Percentiles rank a stretch among this genome's conserved stretches.
These are phyloP conservation scores for Lepeophtheirus salmonis DNA, from an alignment of 1,140 invertebrate species.

Conservation along the genomic window DNA sequence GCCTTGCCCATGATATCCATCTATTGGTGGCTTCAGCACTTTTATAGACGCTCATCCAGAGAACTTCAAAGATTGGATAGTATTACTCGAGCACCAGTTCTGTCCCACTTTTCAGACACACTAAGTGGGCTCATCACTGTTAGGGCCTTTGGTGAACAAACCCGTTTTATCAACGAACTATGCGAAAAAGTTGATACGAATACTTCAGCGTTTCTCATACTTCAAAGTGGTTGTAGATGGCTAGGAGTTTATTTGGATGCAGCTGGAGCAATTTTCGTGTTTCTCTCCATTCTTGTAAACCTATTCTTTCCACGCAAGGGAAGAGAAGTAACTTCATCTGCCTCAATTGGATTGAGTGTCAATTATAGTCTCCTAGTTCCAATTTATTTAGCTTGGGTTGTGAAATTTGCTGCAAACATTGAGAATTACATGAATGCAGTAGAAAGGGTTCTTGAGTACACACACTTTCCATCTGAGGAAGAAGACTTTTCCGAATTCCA, in stretches of 20 bases:
- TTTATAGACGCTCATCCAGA: constrained; percentile 27
- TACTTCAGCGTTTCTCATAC: constrained; percentile 50
- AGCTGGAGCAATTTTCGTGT: constrained; percentile 52
- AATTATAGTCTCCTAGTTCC: constrained; percentile 59
- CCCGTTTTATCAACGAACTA: constrained; percentile 41
- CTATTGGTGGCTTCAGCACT: constrained; percentile 16
- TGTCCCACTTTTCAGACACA: constrained; percentile 49
- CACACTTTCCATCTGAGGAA: constrained; percentile 36
- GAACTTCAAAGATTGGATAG: constrained; percentile 45
- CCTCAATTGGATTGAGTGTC: constrained; percentile 47
- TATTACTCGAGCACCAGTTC: constrained; percentile 46
- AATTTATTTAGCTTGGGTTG: constrained; percentile 59
- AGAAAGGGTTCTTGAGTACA: constrained; percentile 44
- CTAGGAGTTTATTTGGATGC: constrained; percentile 58
- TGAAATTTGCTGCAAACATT: constrained; percentile 53
- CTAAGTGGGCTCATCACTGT: constrained; percentile 44
- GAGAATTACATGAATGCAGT: constrained; percentile 59
- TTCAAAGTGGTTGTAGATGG: constrained; percentile 61
- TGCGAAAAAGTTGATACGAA: constrained; percentile 46
- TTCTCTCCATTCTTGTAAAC: constrained; percentile 44
- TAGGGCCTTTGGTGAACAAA: constrained; percentile 44
- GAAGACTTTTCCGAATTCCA: constrained; percentile 24
- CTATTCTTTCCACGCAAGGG: constrained; percentile 33
- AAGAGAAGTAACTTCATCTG: constrained; percentile 25
- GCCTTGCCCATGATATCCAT: constrained; percentile 9